Evolutionary conservation across 2,888 invertebrate species (phyloP).

Genomic region (Coremacera marginata): DNA sequence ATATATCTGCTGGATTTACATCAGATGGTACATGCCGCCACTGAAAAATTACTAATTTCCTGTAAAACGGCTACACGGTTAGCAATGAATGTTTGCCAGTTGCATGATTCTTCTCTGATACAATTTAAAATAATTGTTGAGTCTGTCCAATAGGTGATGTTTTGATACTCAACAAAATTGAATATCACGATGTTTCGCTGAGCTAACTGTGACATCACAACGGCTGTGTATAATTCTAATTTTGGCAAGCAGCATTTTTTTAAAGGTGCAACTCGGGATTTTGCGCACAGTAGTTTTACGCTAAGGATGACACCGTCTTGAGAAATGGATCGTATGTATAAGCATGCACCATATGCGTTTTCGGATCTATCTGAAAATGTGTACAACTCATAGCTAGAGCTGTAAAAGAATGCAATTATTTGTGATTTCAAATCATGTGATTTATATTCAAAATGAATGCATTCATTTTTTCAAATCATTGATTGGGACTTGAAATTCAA

Average conservation of each 20-base stretch:
- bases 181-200: slow-evolving; percentile 28
- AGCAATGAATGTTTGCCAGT: slow-evolving; percentile 40
- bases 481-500: too few relatives aligned
- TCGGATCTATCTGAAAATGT: slow-evolving; percentile 37
- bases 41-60: slow-evolving; percentile 35
- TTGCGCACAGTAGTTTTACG: slow-evolving; percentile 26
- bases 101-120: slow-evolving; percentile 31
- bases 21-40: slow-evolving; percentile 40
- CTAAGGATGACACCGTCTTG: background rate
- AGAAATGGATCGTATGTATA: slow-evolving; percentile 24
- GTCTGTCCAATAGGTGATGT: slow-evolving; percentile 34
- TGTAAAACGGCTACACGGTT: slow-evolving; percentile 36
- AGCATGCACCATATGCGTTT: slow-evolving; percentile 33
- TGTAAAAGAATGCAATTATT: too few relatives aligned
- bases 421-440: too few relatives aligned
- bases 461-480: too few relatives aligned
- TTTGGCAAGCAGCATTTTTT: too few relatives aligned
- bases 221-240: too few relatives aligned
- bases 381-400: slow-evolving; percentile 34
- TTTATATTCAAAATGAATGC: too few relatives aligned
- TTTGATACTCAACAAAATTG: slow-evolving; percentile 26
- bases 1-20: slow-evolving; percentile 41
- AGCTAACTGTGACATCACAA: too few relatives aligned
- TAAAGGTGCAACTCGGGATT: slow-evolving; percentile 35
- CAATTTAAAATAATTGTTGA: slow-evolving; percentile 35